Evolutionary conservation across 2,113 vertebrate species (phyloP).

Genomic region (Bolborhynchus lineola): DNA sequence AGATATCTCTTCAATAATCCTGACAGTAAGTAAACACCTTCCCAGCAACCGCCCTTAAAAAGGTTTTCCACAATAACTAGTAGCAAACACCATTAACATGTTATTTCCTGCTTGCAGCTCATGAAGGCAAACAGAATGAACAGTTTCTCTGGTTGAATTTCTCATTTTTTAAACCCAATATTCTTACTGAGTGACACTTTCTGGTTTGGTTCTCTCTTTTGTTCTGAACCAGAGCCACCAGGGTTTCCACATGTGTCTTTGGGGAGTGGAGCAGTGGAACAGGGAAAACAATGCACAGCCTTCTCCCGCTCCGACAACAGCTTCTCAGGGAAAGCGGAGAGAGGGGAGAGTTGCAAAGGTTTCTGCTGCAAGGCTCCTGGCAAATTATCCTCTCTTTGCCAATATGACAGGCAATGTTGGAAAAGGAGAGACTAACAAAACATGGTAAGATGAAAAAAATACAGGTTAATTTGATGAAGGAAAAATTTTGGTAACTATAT

Average conservation of each 20-base stretch:
- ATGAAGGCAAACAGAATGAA: background rate
- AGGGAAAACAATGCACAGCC: background rate
- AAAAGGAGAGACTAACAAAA: background rate
- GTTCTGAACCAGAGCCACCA: background rate
- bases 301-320: background rate
- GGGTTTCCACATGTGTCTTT: background rate
- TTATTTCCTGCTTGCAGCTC: background rate
- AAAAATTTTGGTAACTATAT: background rate
- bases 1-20: background rate
- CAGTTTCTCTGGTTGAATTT: background rate
- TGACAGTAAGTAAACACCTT: background rate
- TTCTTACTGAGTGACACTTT: background rate
- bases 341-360: background rate
- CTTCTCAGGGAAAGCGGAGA: background rate
- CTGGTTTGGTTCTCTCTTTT: background rate
- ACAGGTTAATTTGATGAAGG: background rate
- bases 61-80: rapidly evolving
- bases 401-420: background rate
- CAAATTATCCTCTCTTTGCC: background rate
- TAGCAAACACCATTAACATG: background rate
- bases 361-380: background rate
- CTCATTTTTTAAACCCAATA: background rate
- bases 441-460: background rate
- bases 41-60: background rate
- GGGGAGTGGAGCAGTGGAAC: background rate